Evolutionary conservation across 2,113 vertebrate species (phyloP), one percentile per base, ranked within the genome.

Genomic region (Ornithorhynchus anatinus): DNA sequence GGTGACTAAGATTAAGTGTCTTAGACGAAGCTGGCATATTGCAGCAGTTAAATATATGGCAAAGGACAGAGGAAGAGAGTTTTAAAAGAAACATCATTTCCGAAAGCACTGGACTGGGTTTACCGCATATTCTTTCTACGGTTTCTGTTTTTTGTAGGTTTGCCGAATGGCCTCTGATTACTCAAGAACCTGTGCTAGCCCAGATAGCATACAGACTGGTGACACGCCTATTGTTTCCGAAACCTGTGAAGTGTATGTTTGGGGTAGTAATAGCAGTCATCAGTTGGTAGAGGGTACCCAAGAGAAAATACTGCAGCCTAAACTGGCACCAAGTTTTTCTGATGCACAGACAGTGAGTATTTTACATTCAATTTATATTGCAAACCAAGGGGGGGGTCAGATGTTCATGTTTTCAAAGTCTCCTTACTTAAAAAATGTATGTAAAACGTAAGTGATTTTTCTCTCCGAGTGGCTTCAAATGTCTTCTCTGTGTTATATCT

Each of bases 231-330:
- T 97, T 25, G 94, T 97, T 77, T 98, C 98, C 0, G 98, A 99
- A 80, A 98, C 96, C 31, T 99, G 98, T 27, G 98, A 99, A 84
- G 98, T 99, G 0, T 96, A 97, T 33, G 94, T 95, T 9, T 95
- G 94, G 94, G 94, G 95, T 9, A 95, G 95, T 57, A 96, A 96
- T 82, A 96, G 95, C 89, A 96, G 95, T 42, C 95, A 96, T 73
- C 95, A 96, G 36, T 81, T 96, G 60, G 95, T 95, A 12, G 95
- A 96, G 84, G 95, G 95, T 65, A 95, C 95, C 25, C 95, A 96
- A 62, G 95, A 96, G 81, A 96, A 96, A 79, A 96, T 96, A 76
- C 80, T 96, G 35, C 95, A 96, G 17, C 95, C 95, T 52, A 95
- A 95, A 70, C 74, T 95, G 50, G 94, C 95, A 48, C 92, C 94